Percentiles rank a stretch among this genome's conserved stretches.
These are phyloP conservation scores for Abramis brama DNA, from an alignment of 2,113 vertebrate species.

Conservation along the genomic window DNA sequence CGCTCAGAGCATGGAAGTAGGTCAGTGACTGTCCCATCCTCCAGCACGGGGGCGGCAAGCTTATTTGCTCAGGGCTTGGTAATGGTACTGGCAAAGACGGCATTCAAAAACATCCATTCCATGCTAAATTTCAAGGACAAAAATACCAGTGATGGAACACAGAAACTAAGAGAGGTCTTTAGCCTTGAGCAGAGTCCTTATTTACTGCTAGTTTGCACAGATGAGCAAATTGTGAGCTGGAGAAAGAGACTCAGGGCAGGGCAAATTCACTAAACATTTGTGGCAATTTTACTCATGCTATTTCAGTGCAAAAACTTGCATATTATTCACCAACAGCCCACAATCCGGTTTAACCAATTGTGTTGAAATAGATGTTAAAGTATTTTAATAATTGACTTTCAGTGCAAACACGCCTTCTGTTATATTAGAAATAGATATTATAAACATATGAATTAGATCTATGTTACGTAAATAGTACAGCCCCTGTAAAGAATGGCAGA, in stretches of 20 bases:
- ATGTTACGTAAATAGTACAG: not conserved
- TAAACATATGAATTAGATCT: not conserved
- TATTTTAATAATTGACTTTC: too few relatives aligned
- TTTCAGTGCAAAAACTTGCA: not conserved
- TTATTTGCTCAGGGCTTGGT: slow-evolving; percentile 42
- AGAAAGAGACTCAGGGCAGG: not conserved
- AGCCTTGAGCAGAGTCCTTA: slow-evolving; percentile 28
- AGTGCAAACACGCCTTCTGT: not conserved
- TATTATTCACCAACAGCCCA: not conserved
- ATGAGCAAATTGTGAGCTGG: not conserved
- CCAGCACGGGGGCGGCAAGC: slow-evolving; percentile 7
- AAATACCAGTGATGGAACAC: slow-evolving; percentile 32
- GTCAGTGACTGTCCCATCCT: slow-evolving; percentile 41
- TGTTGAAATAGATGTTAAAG: not conserved
- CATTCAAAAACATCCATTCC: slow-evolving; percentile 41
- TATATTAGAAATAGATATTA: not conserved
- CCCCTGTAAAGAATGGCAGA: not conserved
- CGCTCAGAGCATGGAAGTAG: slow-evolving; percentile 33
- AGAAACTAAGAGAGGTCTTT: slow-evolving; percentile 26
- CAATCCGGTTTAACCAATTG: not conserved
- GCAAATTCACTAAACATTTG: slow-evolving; percentile 6
- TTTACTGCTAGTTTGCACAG: slow-evolving; percentile 6
- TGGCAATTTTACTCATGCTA: not conserved
- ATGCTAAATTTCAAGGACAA: slow-evolving; percentile 39
- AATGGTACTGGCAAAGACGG: not conserved